Evolutionary conservation across 35 echinoderm and acorn worm species (phyloP), one percentile per base, ranked within the genome.

Genomic region (Ophiothrix spiculata): DNA sequence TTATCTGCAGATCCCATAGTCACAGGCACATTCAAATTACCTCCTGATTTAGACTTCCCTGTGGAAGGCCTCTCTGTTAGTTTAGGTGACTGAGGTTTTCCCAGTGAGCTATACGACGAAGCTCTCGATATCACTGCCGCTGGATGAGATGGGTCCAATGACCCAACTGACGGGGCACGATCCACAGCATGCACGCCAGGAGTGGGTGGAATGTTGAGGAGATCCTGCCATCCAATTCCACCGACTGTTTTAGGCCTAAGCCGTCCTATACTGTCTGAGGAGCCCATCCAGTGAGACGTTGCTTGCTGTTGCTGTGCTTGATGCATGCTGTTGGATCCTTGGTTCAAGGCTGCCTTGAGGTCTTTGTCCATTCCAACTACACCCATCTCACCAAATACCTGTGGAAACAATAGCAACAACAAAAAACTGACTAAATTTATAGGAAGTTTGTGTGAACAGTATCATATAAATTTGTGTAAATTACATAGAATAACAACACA

Each of bases 331-430:
- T 82, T 40, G 23, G 91, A 56, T 63, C 89, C 85, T 40, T 88
- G 94, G 78, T 91, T 80, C 36, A 98, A 78, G 21, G 95, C 95
- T 10, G 91, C 83, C 39, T 90, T 84, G 21, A 99, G 35, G 79
- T 99, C 96, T 56, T 91, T 99, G 89, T 99, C 96, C 39, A 99
- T 84, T 34, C 96, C 96, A 69, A 90, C 89, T 38, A 99, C 96
- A 25, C 96, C 92, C 96, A 99, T 94, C 56, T 99, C 96, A 83
- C 96, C 96, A 94, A 99, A 99, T 39, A 99, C 96, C 96, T 99
- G 49, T 10, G n/a, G n/a, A n/a, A n/a, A n/a, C n/a, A n/a, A n/a
- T n/a, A n/a, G n/a, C n/a, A n/a, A n/a, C n/a, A n/a, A n/a, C n/a
- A n/a, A n/a, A n/a, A n/a, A n/a, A n/a, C n/a, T n/a, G n/a, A n/a